Conservation (phyloP, 2,888 invertebrate genomes). For the Heterodera filipjevi region DNA sequence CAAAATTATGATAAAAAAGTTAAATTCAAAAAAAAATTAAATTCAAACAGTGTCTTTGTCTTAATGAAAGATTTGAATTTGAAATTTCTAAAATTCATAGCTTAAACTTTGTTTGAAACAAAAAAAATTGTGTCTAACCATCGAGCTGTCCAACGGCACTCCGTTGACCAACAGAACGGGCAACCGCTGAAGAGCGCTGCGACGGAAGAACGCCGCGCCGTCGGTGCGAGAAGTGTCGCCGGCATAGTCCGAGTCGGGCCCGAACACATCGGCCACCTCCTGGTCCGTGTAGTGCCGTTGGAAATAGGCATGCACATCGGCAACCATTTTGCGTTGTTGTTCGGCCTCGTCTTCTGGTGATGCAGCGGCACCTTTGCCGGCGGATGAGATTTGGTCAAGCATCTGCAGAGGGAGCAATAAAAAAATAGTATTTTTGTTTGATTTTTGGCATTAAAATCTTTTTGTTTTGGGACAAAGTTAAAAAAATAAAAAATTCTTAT, state of each 20-base stretch:
- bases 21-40: neutral
- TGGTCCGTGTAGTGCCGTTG: slow-evolving; percentile 72
- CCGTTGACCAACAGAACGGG: slow-evolving; percentile 87
- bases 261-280: slow-evolving; percentile 79
- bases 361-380: slow-evolving; percentile 13
- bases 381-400: neutral
- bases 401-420: neutral
- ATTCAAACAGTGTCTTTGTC: too few species aligned
- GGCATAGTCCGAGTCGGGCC: slow-evolving; percentile 87
- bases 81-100: neutral
- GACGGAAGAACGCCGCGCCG: slow-evolving; percentile 62
- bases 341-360: too few species aligned
- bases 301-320: slow-evolving; percentile 76
- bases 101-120: neutral
- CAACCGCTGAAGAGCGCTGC: slow-evolving; percentile 66
- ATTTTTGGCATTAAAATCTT: too few species aligned
- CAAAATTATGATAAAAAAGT: slow-evolving; percentile 28
- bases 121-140: slow-evolving; percentile 36
- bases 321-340: slow-evolving; percentile 73
- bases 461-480: too few species aligned
- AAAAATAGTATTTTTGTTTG: neutral
- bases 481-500: too few species aligned
- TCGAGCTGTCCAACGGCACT: slow-evolving; percentile 75
- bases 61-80: too few species aligned
- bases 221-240: slow-evolving; percentile 32